Evolutionary conservation across 2,888 invertebrate species (phyloP), one percentile per base, ranked within the genome.

Genomic region (Copidosoma aretas): DNA sequence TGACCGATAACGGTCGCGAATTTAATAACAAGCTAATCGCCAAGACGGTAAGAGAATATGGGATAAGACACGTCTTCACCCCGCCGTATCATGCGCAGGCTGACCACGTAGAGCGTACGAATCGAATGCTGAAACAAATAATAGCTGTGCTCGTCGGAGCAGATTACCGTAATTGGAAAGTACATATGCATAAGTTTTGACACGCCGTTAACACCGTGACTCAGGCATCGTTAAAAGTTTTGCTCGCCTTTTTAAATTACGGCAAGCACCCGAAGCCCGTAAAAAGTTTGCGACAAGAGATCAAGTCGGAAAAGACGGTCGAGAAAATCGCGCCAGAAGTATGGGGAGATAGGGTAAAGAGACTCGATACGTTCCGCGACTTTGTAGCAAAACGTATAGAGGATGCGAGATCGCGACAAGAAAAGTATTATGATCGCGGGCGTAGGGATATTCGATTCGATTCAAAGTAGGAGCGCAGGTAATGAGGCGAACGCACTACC

Each of bases 161-260:
- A 1, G 61, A 73, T 49, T 73, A 74, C 63, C 46, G 67, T 2
- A 22, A 67, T 1, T 75, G 72, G 73, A 72, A 73, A 51, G 14
- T 32, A 19, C 60, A 71, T 32, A n/a, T 74, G 0, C 60, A 60
- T 10, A 72, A 73, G 24, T 59, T 74, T 41, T 64, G 71, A 15
- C 73, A 73, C 61, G 74, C 74, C 0, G 56, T 72, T 10, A 73
- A 72, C 25, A 68, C 73, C 41, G 70, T 70, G 0, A 14, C 54
- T 1, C 68, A 69, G 39, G 56, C 66, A 21, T 53, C 67, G 0
- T 71, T 71, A 0, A 61, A 70, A 25, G 68, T 60, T 17, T 62
- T 67, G 14, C 73, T 73, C 12, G 71, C 70, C 4, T 74, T 65
- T 52, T n/a, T 72, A 15, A 72, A 71, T 25, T 68, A 67, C 14